A percentile compares a stretch with the other conserved stretches of the same genome.
Conservation (phyloP, 2,888 invertebrate genomes). For the Dolichomitus sp. region DNA sequence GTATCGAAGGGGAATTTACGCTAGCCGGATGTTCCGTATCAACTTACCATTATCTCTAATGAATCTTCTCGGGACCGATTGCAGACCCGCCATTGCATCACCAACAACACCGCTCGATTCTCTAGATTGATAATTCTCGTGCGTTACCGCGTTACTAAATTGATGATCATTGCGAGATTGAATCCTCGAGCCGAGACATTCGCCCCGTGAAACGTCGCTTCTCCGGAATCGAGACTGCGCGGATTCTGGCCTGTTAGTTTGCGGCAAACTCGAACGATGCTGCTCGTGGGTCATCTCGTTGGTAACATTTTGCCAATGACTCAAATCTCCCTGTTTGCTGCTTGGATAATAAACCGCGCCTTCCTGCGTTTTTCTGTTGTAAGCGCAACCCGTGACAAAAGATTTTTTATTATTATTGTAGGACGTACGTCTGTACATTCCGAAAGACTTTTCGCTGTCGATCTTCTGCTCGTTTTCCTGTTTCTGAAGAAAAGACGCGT, state of each 20-base stretch:
- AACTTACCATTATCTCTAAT: slow-evolving; percentile 76
- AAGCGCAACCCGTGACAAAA: slow-evolving; percentile 22
- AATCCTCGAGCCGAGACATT: slow-evolving; percentile 14
- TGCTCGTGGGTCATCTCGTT: slow-evolving; percentile 57
- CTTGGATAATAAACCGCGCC: slow-evolving; percentile 68
- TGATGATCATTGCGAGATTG: slow-evolving; percentile 50
- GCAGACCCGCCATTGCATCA: slow-evolving; percentile 68
- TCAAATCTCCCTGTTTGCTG: slow-evolving; percentile 57
- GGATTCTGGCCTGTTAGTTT: slow-evolving; percentile 31
- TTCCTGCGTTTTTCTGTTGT: slow-evolving; percentile 64
- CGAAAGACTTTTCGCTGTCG: slow-evolving; percentile 16
- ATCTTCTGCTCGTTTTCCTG: slow-evolving; percentile 17
- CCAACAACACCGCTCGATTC: slow-evolving; percentile 66
- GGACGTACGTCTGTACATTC: slow-evolving; percentile 6
- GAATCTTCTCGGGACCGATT: slow-evolving; percentile 72
- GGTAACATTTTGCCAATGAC: slow-evolving; percentile 62
- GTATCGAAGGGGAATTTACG: neutral
- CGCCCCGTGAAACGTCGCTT: neutral
- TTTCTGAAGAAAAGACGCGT: slow-evolving; percentile 16
- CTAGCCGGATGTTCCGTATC: slow-evolving; percentile 27
- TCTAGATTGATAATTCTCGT: slow-evolving; percentile 68
- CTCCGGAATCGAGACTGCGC: slow-evolving; percentile 37
- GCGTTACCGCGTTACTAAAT: slow-evolving; percentile 24
- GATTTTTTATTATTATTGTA: slow-evolving; percentile 33
- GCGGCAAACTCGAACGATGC: slow-evolving; percentile 32